A percentile compares a stretch with the other conserved stretches of the same genome.
These are phyloP conservation scores for Petrocephalus sullivani DNA, from an alignment of 2,797 vertebrate species.

Conservation along the genomic window DNA sequence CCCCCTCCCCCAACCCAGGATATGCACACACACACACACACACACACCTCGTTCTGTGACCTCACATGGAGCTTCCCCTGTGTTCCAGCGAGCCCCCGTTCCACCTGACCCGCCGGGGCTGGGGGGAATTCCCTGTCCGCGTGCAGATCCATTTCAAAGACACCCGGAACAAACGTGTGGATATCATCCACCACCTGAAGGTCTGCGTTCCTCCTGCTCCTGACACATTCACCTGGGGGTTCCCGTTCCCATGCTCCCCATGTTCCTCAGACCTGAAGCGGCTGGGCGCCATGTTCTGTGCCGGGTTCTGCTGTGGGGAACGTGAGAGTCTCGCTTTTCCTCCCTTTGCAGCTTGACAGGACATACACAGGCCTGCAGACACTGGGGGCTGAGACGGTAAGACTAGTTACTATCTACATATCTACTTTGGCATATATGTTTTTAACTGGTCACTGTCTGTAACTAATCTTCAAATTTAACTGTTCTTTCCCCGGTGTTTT, in stretches of 20 bases:
- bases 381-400: constrained; percentile 93
- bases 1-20: neutral
- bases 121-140: constrained; percentile 97
- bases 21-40: neutral
- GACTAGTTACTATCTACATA: constrained; percentile 31
- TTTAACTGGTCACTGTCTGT: neutral
- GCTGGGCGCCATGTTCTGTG: neutral
- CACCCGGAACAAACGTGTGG: constrained; percentile 93
- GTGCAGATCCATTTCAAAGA: constrained; percentile 99
- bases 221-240: neutral
- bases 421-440: neutral
- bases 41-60: neutral
- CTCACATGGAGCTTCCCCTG: constrained; percentile 29
- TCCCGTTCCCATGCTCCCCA: neutral
- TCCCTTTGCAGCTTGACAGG: constrained; percentile 80
- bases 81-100: constrained; percentile 84
- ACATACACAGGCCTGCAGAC: constrained; percentile 97
- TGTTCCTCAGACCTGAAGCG: neutral
- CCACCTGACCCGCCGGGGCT: constrained; percentile 93
- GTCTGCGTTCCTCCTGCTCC: constrained; percentile 56
- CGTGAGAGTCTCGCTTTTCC: constrained; percentile 13
- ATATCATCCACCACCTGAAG: constrained; percentile 98
- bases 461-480: neutral
- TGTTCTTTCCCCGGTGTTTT: neutral
- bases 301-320: neutral